These are phyloP conservation scores for Orthonevra nobilis DNA, from an alignment of 2,888 invertebrate species.

Conservation along the genomic window DNA sequence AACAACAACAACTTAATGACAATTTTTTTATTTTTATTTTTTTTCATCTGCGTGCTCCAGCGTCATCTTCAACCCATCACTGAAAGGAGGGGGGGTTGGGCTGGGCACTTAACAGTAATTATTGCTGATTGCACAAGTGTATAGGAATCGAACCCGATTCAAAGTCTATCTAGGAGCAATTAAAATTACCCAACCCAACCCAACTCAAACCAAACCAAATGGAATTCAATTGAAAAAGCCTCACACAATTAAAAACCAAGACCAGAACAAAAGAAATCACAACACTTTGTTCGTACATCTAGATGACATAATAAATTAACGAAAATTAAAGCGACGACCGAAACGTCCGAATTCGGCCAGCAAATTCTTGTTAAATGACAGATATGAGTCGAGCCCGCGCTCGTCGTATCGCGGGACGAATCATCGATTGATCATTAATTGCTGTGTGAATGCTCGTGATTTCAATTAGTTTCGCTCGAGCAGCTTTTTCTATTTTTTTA, in stretches of 20 bases:
- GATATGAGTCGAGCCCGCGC: conserved; percentile 4
- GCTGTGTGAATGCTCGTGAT: conserved; percentile 65
- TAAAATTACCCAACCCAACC: conserved; percentile 53
- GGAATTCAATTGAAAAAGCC: conserved; percentile 53
- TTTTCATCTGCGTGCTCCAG: conserved; percentile 7
- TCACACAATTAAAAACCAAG: conserved; percentile 58
- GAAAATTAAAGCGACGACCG: conserved; percentile 38
- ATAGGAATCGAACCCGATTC: background rate
- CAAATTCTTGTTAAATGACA: conserved; percentile 44
- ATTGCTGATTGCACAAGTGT: conserved; percentile 48
- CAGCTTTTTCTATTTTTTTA: conserved; percentile 2
- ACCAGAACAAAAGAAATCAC: conserved; percentile 54
- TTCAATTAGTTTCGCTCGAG: conserved; percentile 55
- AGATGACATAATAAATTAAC: conserved; percentile 64
- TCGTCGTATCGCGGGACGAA: conserved; percentile 2
- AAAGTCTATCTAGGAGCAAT: conserved; percentile 34
- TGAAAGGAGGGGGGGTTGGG: too few species aligned
- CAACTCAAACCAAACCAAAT: conserved; percentile 53
- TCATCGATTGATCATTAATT: conserved; percentile 61
- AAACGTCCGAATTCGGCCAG: conserved; percentile 27
- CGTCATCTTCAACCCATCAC: too few species aligned
- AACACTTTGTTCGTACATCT: conserved; percentile 14
- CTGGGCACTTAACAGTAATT: conserved; percentile 48
- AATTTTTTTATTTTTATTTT: conserved; percentile 26
- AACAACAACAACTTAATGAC: conserved; percentile 26